phyloP scores from a whole-genome alignment of 2,888 invertebrate species.

The Drosophila merina region DNA sequence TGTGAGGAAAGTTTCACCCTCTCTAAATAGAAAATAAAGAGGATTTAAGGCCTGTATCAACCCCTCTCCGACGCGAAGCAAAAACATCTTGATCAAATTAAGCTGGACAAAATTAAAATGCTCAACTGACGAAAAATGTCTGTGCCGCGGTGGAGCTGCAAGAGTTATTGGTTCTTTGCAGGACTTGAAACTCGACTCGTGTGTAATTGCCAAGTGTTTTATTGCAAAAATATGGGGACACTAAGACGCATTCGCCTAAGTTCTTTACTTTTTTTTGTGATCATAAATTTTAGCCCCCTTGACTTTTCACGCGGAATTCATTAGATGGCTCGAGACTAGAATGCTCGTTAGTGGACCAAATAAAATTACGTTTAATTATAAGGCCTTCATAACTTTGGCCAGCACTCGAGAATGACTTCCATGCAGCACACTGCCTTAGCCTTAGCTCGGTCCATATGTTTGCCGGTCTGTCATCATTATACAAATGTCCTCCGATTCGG shows the following conservation, averaged over 20 bases:
- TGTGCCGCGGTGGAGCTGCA: conserved; percentile 16
- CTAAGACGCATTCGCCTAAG: conserved; percentile 72
- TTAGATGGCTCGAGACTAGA: conserved; percentile 53
- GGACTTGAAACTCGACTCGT: conserved; percentile 17
- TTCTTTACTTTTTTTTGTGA: conserved; percentile 48
- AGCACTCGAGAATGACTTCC: conserved; percentile 34
- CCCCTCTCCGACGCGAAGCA: too few species aligned
- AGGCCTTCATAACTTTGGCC: conserved; percentile 55
- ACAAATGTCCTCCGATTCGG: conserved; percentile 53
- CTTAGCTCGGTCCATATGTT: conserved; percentile 28
- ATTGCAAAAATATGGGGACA: conserved; percentile 76
- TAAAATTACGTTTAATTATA: conserved; percentile 78
- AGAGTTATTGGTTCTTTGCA: conserved; percentile 28
- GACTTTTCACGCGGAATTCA: conserved; percentile 77
- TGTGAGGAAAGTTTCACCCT: conserved; percentile 45
- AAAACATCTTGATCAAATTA: conserved; percentile 68
- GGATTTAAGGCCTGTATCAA: too few species aligned
- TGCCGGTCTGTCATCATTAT: conserved; percentile 63
- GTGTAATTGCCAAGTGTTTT: conserved; percentile 77
- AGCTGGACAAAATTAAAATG: conserved; percentile 65
- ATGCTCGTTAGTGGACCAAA: conserved; percentile 57
- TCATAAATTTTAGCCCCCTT: conserved; percentile 71
- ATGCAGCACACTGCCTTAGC: conserved; percentile 25
- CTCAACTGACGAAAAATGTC: conserved; percentile 52
- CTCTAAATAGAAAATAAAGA: neutral